Evolutionary conservation across 2,797 vertebrate species (phyloP).

Genomic region (Dryobates pubescens): DNA sequence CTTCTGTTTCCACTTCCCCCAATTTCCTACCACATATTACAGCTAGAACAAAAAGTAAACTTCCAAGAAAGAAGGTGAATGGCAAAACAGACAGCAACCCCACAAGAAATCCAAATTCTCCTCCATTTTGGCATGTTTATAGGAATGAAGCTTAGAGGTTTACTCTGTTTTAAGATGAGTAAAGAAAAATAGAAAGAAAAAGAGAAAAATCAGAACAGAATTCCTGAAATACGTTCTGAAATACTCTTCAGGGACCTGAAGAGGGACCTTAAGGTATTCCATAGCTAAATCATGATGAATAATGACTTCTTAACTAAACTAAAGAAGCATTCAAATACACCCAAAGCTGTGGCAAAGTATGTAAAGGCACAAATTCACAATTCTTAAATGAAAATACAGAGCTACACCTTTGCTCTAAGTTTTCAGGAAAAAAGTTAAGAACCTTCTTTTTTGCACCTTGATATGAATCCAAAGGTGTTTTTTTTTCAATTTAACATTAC

Average conservation of each 20-base stretch:
- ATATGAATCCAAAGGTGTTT: neutral
- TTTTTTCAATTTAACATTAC: neutral
- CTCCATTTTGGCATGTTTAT: neutral
- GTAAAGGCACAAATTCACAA: neutral
- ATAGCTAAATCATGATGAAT: neutral
- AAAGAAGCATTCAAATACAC: neutral
- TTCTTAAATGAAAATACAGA: neutral
- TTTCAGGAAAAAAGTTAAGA: neutral
- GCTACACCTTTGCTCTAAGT: neutral
- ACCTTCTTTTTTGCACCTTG: neutral
- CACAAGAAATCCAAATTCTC: neutral
- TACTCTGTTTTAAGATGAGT: neutral
- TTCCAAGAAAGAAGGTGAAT: constrained; percentile 12
- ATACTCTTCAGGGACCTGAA: neutral
- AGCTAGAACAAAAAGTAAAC: constrained; percentile 6
- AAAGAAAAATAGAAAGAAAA: too few species aligned
- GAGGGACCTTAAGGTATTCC: neutral
- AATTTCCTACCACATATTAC: neutral
- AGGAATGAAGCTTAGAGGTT: neutral
- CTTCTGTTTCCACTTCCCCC: neutral
- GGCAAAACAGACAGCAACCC: neutral
- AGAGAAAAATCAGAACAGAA: neutral
- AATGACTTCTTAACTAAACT: neutral
- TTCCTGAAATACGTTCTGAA: neutral
- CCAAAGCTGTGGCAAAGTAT: neutral